Conservation (phyloP, 53 echinoderm and acorn worm genomes). For the Patiria pectinifera region DNA sequence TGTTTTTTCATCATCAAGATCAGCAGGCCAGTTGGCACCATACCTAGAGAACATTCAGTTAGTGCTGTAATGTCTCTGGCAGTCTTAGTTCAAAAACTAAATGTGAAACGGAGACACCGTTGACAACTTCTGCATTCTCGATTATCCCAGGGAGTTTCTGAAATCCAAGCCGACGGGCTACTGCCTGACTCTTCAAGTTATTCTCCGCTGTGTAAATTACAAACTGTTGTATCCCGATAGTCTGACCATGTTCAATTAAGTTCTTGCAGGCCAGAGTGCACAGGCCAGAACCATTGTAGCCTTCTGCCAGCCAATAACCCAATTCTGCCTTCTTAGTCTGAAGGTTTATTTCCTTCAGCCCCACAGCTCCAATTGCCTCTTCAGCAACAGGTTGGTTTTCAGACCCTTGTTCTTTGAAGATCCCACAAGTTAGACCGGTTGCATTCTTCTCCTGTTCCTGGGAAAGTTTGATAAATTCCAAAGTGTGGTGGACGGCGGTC, state of each 20-base stretch:
- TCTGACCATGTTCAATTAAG: neutral
- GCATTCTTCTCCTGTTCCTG: neutral
- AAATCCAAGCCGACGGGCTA: slow-evolving; percentile 2
- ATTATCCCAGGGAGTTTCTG: neutral
- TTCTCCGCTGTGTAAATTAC: neutral
- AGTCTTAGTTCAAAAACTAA: neutral
- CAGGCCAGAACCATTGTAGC: neutral
- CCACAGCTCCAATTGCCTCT: neutral
- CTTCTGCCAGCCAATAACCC: slow-evolving; percentile 13
- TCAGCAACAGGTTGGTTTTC: neutral
- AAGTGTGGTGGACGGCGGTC: neutral
- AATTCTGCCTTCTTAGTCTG: neutral
- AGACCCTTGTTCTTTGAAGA: neutral
- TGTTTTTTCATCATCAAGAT: neutral
- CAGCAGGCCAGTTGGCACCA: neutral
- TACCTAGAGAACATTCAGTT: neutral
- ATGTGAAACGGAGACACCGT: neutral
- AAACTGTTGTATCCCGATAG: neutral
- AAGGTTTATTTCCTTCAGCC: neutral
- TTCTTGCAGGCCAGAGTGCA: slow-evolving; percentile 17
- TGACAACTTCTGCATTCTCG: neutral
- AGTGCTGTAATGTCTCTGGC: neutral
- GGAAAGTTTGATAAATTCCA: neutral
- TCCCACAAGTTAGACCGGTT: neutral
- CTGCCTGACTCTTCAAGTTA: slow-evolving; percentile 8